These are phyloP conservation scores for Phrynocephalus guinanensis DNA, from an alignment of 2,797 vertebrate genomes.

Conservation along the genomic window DNA sequence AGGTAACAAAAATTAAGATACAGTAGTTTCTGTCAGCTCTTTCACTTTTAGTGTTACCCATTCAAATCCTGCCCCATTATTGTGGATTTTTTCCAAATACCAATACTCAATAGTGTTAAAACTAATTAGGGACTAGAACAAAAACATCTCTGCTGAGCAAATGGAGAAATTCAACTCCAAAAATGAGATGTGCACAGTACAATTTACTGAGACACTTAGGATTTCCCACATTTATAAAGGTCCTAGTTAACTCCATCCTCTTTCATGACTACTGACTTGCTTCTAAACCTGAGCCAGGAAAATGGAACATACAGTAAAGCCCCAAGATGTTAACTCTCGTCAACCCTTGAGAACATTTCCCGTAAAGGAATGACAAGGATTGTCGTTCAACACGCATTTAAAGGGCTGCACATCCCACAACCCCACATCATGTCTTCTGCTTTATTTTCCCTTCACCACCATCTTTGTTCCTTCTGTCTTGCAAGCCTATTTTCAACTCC, in stretches of 20 bases:
- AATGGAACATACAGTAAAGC: neutral
- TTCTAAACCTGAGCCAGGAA: neutral
- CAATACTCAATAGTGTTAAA: neutral
- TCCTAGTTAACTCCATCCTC: neutral
- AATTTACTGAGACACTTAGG: neutral
- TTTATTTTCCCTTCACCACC: neutral
- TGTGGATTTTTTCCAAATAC: neutral
- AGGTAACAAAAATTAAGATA: neutral
- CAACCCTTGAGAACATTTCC: neutral
- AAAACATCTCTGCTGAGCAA: neutral
- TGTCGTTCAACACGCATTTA: neutral
- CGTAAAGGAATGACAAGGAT: neutral
- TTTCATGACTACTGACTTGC: neutral
- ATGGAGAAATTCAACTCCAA: neutral
- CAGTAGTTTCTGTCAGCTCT: neutral
- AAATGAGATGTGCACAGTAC: neutral
- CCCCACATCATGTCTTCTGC: neutral
- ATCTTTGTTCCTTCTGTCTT: neutral
- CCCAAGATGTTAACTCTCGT: neutral
- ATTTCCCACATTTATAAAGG: neutral
- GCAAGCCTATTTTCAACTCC: constrained; percentile 4
- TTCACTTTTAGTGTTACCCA: neutral
- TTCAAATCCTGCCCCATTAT: neutral
- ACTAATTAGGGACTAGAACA: neutral
- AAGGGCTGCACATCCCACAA: neutral